phyloP scores from a whole-genome alignment of 2,888 invertebrate genomes.

The Aphodius sticticus region DNA sequence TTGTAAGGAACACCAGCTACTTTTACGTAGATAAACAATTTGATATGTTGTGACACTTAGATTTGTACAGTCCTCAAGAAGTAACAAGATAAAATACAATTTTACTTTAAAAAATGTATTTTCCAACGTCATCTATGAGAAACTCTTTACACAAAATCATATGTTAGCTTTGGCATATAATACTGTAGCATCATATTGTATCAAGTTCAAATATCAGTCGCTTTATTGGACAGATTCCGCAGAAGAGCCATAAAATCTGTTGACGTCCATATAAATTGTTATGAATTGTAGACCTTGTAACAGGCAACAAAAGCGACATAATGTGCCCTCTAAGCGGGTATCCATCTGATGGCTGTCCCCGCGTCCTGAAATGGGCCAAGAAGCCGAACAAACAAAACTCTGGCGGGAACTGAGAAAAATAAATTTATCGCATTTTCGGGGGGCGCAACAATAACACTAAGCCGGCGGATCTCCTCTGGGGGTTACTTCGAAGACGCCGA shows the following conservation, averaged over 20 bases:
- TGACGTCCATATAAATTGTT: neutral
- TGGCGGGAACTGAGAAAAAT: neutral
- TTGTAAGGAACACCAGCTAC: too few relatives aligned
- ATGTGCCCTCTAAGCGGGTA: neutral
- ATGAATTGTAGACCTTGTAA: neutral
- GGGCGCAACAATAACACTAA: neutral
- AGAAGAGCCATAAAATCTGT: neutral
- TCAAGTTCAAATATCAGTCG: neutral
- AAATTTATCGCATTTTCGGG: neutral
- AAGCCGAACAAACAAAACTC: neutral
- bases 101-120: too few relatives aligned
- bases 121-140: too few relatives aligned
- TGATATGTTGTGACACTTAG: too few relatives aligned
- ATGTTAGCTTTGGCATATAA: neutral
- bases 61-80: too few relatives aligned
- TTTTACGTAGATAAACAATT: too few relatives aligned
- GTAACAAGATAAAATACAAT: too few relatives aligned
- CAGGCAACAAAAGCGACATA: neutral
- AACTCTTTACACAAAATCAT: neutral
- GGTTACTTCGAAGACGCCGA: neutral
- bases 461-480: neutral
- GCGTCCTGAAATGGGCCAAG: neutral
- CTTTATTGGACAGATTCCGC: constrained; percentile 4
- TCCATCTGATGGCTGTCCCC: neutral
- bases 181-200: neutral